phyloP scores from a whole-genome alignment of 2,113 vertebrate genomes.

The Zootoca vivipara region DNA sequence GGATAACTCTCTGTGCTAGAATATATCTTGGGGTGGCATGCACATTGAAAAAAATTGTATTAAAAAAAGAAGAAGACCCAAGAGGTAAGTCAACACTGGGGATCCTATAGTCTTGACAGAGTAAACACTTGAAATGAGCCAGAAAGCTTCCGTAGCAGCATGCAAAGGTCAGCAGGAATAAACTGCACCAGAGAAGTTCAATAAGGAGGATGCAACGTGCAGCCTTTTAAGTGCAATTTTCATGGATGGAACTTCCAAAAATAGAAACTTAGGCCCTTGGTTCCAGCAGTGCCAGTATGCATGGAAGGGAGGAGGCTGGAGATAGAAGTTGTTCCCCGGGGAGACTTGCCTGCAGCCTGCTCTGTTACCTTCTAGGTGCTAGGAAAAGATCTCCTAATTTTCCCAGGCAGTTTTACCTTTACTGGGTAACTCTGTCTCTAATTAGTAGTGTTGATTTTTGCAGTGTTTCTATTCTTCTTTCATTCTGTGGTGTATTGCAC shows the following conservation, averaged over 20 bases:
- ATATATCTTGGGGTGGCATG: neutral
- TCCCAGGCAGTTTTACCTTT: neutral
- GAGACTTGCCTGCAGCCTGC: neutral
- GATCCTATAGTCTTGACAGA: neutral
- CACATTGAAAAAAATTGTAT: neutral
- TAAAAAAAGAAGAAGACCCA: neutral
- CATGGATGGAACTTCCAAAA: neutral
- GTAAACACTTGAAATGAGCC: conserved; percentile 15
- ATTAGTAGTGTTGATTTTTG: neutral
- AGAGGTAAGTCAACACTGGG: neutral
- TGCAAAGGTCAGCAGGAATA: conserved; percentile 12
- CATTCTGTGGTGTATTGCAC: neutral
- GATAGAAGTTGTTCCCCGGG: neutral
- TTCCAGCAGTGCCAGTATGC: neutral
- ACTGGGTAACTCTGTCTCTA: neutral
- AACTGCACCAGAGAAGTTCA: neutral
- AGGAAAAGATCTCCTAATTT: neutral
- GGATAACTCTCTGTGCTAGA: neutral
- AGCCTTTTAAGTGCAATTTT: neutral
- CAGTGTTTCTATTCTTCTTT: neutral
- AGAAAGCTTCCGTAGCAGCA: conserved; percentile 18
- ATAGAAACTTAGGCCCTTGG: neutral
- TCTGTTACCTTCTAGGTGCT: neutral
- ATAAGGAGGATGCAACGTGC: neutral
- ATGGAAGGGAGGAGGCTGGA: neutral